Conservation (phyloP, 2,888 invertebrate species). For the Lasioglossum malachurum region DNA sequence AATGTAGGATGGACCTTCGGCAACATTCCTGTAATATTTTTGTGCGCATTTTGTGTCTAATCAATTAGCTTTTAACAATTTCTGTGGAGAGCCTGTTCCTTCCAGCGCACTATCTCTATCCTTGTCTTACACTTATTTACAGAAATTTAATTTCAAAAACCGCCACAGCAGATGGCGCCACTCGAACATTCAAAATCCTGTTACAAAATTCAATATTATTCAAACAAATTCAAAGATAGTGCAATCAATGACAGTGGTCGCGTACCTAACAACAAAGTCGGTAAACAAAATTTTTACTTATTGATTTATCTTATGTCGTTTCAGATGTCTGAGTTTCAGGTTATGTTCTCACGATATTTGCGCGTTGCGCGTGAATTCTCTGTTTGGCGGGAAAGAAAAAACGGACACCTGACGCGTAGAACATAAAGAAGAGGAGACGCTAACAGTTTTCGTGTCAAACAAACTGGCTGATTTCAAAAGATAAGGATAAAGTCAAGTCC, state of each 20-base stretch:
- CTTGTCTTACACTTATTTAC: too few species aligned
- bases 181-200: neutral
- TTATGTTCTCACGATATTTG: neutral
- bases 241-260: neutral
- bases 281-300: neutral
- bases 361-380: neutral
- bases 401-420: too few species aligned
- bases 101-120: too few species aligned
- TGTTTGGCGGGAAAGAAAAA: neutral
- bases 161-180: neutral
- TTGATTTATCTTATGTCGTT: neutral
- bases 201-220: neutral
- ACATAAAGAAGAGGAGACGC: neutral
- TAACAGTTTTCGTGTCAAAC: neutral
- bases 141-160: neutral
- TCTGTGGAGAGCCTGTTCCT: too few species aligned
- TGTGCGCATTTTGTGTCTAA: too few species aligned
- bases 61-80: too few species aligned
- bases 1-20: too few species aligned
- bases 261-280: neutral
- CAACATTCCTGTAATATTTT: too few species aligned
- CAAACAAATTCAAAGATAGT: neutral
- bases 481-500: neutral
- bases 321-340: neutral
- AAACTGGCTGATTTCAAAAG: neutral